Percentiles rank a stretch among this genome's conserved stretches.
phyloP scores from a whole-genome alignment of 1,140 invertebrate species.

The Globodera rostochiensis region DNA sequence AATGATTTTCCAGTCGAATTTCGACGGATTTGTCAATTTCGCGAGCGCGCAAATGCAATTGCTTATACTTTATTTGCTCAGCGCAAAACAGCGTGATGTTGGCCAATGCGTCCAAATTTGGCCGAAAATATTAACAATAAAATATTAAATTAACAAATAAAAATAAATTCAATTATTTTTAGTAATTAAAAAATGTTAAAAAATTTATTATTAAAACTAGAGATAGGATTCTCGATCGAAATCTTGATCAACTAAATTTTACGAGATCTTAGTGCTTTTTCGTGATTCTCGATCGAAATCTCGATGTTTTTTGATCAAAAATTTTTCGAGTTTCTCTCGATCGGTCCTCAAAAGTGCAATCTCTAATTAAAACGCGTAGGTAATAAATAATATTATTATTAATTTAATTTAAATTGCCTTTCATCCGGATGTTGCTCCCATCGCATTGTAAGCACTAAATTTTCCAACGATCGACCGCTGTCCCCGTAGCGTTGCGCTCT shows the following conservation, averaged over 20 bases:
- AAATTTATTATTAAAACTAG: neutral
- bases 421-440: conserved; percentile 52
- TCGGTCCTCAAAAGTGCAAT: too few relatives aligned
- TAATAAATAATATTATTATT: too few relatives aligned
- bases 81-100: conserved; percentile 56
- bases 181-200: neutral
- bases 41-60: conserved; percentile 40
- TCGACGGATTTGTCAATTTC: conserved; percentile 59
- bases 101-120: conserved; percentile 51
- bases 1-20: conserved; percentile 43
- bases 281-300: too few relatives aligned
- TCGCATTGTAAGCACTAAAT: conserved; percentile 48
- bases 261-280: too few relatives aligned
- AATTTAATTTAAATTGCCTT: conserved; percentile 31
- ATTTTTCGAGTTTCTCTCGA: too few relatives aligned
- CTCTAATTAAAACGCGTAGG: too few relatives aligned
- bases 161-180: too few relatives aligned
- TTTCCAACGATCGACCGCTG: conserved; percentile 52
- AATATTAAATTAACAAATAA: conserved; percentile 9
- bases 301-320: too few relatives aligned
- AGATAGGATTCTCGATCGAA: too few relatives aligned
- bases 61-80: conserved; percentile 56
- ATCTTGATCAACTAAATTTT: too few relatives aligned
- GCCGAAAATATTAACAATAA: conserved; percentile 30
- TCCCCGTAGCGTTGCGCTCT: conserved; percentile 28